Evolutionary conservation across 2,888 invertebrate genomes (phyloP).

Genomic region (Clusia tigrina): DNA sequence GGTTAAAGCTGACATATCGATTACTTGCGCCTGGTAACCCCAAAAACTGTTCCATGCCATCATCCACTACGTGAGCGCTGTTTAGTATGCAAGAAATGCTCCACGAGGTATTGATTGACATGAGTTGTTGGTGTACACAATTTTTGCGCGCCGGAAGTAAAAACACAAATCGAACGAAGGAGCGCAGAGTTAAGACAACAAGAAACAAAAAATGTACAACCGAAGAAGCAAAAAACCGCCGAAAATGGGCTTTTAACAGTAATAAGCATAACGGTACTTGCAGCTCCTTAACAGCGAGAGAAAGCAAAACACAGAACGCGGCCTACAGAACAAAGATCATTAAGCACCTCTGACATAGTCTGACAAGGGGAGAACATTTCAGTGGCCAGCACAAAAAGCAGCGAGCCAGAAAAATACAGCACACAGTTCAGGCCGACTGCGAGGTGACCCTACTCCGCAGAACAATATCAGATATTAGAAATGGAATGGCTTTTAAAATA

Average conservation of each 20-base stretch:
- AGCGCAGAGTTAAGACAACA: slow-evolving; percentile 22
- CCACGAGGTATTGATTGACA: slow-evolving; percentile 61
- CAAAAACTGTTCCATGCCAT: slow-evolving; percentile 15
- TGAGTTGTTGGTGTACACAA: slow-evolving; percentile 40
- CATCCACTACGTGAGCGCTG: slow-evolving; percentile 36
- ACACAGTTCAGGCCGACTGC: no score
- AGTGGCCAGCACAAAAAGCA: no score
- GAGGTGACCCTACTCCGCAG: no score
- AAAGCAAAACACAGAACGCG: slow-evolving; percentile 35
- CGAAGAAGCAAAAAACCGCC: slow-evolving; percentile 26
- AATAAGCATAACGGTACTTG: slow-evolving; percentile 55
- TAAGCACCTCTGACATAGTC: slow-evolving; percentile 35
- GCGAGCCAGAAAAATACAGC: no score
- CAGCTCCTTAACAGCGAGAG: slow-evolving; percentile 8
- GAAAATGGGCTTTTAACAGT: slow-evolving; percentile 41
- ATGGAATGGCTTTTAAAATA: no score
- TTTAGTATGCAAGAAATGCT: slow-evolving; percentile 59
- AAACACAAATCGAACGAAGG: neutral
- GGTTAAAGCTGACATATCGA: slow-evolving; percentile 16
- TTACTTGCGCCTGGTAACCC: slow-evolving; percentile 15
- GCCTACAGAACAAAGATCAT: no score
- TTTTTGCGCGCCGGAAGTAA: slow-evolving; percentile 4
- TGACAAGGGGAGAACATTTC: slow-evolving; percentile 21
- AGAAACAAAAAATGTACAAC: neutral
- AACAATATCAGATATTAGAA: no score